Base-by-base conservation (phyloP, 92 coral and sea anemone genomes). In the Virgularia gustaviana region DNA sequence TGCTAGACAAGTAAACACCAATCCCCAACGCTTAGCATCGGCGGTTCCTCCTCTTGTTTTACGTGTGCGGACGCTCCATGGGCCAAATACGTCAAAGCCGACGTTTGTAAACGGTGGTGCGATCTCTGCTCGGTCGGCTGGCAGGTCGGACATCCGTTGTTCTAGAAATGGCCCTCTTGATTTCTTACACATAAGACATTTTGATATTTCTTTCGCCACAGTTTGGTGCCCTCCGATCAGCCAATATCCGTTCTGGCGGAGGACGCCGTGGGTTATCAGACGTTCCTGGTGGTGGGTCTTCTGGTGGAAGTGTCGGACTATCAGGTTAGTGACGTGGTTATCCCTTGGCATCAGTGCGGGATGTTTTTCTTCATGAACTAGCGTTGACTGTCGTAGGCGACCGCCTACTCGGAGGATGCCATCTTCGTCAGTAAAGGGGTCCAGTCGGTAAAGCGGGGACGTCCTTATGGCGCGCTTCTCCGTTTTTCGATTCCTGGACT, bases 261-360 rank as follows among this genome's bases (percentile, higher is more conserved):
- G 25, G 6, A 68, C 77, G 15, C 75, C 66, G 5, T 79, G 79
- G 18, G 80, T 79, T 20, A 79, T 72, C 53, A 55, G 78, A 9
- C 79, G 37, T 5, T 74, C 80, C 63, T 79, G 84, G 45, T 80
- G 85, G n/a, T 73, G 79, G 51, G 53, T 66, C 55, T 73, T 39
- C 9, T 55, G 49, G 35, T 78, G 83, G 28, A 43, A 70, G 54
- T 78, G n/a, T n/a, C n/a, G n/a, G n/a, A n/a, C n/a, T n/a, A n/a
- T n/a, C n/a, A n/a, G n/a, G n/a, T n/a, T n/a, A n/a, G n/a, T n/a
- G n/a, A n/a, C n/a, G n/a, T n/a, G n/a, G n/a, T n/a, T n/a, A n/a
- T n/a, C n/a, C n/a, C n/a, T n/a, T n/a, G n/a, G n/a, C n/a, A n/a
- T n/a, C n/a, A n/a, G n/a, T n/a, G n/a, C n/a, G n/a, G n/a, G 83